Percentiles rank a stretch among this genome's conserved stretches.
phyloP scores from a whole-genome alignment of 2,888 invertebrate genomes.

The Octodonta nipae region DNA sequence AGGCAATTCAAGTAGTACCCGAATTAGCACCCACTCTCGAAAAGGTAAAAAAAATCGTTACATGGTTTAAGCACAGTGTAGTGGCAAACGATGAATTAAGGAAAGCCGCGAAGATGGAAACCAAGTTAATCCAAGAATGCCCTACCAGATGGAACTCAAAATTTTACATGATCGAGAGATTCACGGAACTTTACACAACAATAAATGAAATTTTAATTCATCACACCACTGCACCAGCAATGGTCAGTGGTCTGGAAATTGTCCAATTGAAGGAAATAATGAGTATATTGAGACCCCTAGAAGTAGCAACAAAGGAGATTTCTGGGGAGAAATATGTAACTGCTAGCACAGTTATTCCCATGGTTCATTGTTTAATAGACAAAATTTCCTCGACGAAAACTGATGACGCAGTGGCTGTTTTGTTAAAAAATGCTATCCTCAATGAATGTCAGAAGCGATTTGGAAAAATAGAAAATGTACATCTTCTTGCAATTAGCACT shows the following conservation, averaged over 20 bases:
- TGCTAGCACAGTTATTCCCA: constrained; percentile 12
- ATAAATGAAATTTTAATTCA: constrained; percentile 7
- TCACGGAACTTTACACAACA: constrained; percentile 19
- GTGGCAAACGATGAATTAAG: constrained; percentile 7
- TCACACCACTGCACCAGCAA: constrained; percentile 15
- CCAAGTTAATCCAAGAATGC: constrained; percentile 19
- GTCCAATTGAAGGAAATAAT: constrained; percentile 17
- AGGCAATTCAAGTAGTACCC: constrained; percentile 5
- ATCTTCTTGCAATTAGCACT: constrained; percentile 8
- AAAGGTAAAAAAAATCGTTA: constrained; percentile 7
- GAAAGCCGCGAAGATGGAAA: constrained; percentile 3
- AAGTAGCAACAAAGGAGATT: constrained; percentile 26
- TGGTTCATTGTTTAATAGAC: constrained; percentile 7
- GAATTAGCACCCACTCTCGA: not conserved
- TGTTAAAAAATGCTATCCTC: constrained; percentile 4
- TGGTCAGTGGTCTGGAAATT: constrained; percentile 22
- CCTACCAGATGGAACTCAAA: constrained; percentile 23
- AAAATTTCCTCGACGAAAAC: constrained; percentile 4
- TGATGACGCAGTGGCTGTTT: constrained; percentile 3
- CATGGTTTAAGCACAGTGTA: constrained; percentile 9
- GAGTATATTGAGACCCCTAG: constrained; percentile 20
- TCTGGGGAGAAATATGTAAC: constrained; percentile 24
- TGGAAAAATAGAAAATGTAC: constrained; percentile 7
- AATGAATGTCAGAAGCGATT: constrained; percentile 7
- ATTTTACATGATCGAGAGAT: constrained; percentile 23